Evolutionary conservation across 2,888 invertebrate species (phyloP).

Genomic region (Orchestes rusci): DNA sequence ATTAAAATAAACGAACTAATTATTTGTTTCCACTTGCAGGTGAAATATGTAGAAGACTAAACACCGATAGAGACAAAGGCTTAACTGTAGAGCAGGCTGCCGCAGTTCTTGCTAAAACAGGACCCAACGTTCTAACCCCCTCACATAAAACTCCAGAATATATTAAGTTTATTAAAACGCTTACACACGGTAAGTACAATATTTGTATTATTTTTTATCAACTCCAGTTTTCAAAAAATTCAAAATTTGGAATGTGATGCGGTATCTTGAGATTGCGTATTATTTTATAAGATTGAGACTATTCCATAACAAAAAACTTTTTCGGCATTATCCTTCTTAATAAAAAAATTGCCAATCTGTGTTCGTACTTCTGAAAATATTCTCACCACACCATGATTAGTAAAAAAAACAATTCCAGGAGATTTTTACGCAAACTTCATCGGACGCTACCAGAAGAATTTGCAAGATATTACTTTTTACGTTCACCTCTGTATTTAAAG

Average conservation of each 20-base stretch:
- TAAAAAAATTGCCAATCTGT: too few relatives aligned
- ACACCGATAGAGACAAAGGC: constrained; percentile 47
- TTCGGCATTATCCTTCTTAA: too few relatives aligned
- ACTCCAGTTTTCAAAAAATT: constrained; percentile 1
- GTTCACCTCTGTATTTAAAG: too few relatives aligned
- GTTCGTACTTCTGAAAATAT: too few relatives aligned
- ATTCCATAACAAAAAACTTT: too few relatives aligned
- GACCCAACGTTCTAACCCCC: constrained; percentile 67
- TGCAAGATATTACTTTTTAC: too few relatives aligned
- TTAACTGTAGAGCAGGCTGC: constrained; percentile 53
- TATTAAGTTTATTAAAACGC: constrained; percentile 52
- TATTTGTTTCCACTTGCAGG: constrained; percentile 28
- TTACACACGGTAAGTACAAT: constrained; percentile 34
- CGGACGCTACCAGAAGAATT: too few relatives aligned
- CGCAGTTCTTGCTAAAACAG: constrained; percentile 52
- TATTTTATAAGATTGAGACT: too few relatives aligned
- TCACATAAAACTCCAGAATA: constrained; percentile 66
- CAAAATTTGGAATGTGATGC: not conserved
- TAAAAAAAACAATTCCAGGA: too few relatives aligned
- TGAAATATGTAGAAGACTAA: constrained; percentile 39
- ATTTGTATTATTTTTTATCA: not conserved
- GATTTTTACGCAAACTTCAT: too few relatives aligned
- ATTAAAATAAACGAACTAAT: not conserved
- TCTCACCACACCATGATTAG: too few relatives aligned
- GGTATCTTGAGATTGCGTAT: not conserved